Evolutionary conservation across 92 coral and sea anemone species (phyloP).

Genomic region (Porites lobata): DNA sequence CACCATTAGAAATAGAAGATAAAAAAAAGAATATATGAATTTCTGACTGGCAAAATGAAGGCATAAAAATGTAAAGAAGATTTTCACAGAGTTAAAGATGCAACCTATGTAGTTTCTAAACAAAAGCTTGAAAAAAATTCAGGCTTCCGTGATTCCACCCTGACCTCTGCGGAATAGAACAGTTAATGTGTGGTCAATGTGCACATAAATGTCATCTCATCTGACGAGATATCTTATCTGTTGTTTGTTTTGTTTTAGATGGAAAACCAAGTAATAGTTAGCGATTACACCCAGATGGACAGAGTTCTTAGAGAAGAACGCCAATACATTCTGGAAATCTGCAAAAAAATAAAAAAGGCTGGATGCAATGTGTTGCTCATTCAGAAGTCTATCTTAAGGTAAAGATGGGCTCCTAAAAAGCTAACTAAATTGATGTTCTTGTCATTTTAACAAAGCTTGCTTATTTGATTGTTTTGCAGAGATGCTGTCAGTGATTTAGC

Average conservation of each 20-base stretch:
- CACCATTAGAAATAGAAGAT: no score
- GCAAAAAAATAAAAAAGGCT: slow-evolving; percentile 98
- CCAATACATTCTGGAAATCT: slow-evolving; percentile 93
- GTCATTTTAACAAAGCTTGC: no score
- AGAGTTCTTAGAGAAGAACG: slow-evolving; percentile 95
- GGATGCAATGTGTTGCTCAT: slow-evolving; percentile 97
- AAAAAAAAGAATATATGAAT: no score
- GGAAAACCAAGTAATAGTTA: slow-evolving; percentile 98
- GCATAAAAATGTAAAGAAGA: no score
- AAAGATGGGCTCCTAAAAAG: background rate
- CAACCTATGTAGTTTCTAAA: no score
- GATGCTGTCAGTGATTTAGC: slow-evolving; percentile 99
- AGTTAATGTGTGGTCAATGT: no score
- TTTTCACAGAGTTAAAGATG: no score
- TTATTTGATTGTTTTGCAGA: slow-evolving; percentile 52
- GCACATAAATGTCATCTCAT: background rate
- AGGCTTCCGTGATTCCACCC: no score
- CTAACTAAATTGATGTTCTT: no score
- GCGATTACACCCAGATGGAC: slow-evolving; percentile 99
- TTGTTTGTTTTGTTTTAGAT: slow-evolving; percentile 61
- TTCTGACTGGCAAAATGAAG: no score
- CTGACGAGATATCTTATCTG: background rate
- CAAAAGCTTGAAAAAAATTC: no score
- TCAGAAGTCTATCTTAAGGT: slow-evolving; percentile 96
- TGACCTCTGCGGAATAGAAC: no score